Base-by-base conservation (phyloP, 2,113 vertebrate species). In the Malurus alboscapulatus region DNA sequence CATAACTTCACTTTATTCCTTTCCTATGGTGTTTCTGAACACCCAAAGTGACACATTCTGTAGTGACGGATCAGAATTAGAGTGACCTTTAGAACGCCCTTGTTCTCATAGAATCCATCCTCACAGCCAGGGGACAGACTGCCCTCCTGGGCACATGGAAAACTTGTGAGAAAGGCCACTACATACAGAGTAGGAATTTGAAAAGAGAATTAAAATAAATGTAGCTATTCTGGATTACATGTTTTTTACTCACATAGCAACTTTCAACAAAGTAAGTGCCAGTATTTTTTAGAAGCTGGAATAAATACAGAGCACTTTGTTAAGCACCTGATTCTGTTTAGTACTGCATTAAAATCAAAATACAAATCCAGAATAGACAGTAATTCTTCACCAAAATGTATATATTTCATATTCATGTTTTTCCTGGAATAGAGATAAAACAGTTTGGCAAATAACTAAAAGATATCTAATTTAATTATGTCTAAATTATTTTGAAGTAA, bases 51-150 rank as follows among this genome's bases (percentile, higher is more conserved):
- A 10, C 9, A 57, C 22, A 26, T 47, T 84, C 59, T 68, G 29
- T 38, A 59, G 18, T 25, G 74, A 47, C 3, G 27, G 10, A 36
- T 72, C 44, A 76, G 54, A 88, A 16, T 62, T 71, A 83, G 22
- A 36, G 10, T 6, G 4, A 62, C 27, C 16, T 79, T 76, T 59
- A 72, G 8, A 61, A 32, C 30, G 4, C 7, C 26, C 15, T 73
- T 10, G 1, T 69, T 59, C 45, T 61, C 38, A 17, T 0, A 63
- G 45, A 76, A 44, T 7, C 5, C 0, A 0, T 53, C 24, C 47
- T 90, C 36, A 69, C 34, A 92, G 48, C 4, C 2, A 4, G 14
- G 51, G 66, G 65, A 62, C 36, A 74, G 47, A 66, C 8, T 57
- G n/a, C 6, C 7, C 30, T 90, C 13, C 38, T 5, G 9, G 30